Conservation (phyloP, 2,888 invertebrate species). For the Hesperia comma region DNA sequence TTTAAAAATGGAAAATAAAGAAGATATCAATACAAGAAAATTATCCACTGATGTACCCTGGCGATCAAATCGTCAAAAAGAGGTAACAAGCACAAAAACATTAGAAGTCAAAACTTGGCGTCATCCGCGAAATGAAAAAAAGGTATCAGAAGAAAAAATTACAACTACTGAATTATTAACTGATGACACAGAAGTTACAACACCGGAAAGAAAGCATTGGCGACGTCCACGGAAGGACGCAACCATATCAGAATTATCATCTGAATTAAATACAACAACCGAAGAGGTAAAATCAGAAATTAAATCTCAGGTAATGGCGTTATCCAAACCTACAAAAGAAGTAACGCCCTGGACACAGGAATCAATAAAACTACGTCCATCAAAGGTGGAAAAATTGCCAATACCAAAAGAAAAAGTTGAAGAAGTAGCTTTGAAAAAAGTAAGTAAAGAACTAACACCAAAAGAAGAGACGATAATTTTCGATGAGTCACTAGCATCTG, state of each 20-base stretch:
- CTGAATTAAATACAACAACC: constrained; percentile 30
- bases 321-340: constrained; percentile 50
- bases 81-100: constrained; percentile 36
- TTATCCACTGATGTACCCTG: constrained; percentile 60
- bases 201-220: constrained; percentile 40
- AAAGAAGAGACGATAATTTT: constrained; percentile 64
- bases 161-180: neutral
- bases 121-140: constrained; percentile 46
- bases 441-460: constrained; percentile 67
- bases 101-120: constrained; percentile 56
- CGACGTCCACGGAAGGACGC: neutral
- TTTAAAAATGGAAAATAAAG: constrained; percentile 60
- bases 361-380: constrained; percentile 84
- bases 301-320: constrained; percentile 30
- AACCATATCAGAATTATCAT: neutral
- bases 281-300: constrained; percentile 41
- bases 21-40: constrained; percentile 63
- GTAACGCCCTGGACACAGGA: constrained; percentile 85
- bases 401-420: constrained; percentile 82
- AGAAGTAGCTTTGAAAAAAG: constrained; percentile 67
- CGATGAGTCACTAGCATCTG: constrained; percentile 82
- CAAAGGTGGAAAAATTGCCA: constrained; percentile 82
- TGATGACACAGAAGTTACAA: neutral
- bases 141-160: constrained; percentile 39
- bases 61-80: constrained; percentile 58